phyloP scores from a whole-genome alignment of 2,888 invertebrate species.

The Chrysopilus asiliformis region DNA sequence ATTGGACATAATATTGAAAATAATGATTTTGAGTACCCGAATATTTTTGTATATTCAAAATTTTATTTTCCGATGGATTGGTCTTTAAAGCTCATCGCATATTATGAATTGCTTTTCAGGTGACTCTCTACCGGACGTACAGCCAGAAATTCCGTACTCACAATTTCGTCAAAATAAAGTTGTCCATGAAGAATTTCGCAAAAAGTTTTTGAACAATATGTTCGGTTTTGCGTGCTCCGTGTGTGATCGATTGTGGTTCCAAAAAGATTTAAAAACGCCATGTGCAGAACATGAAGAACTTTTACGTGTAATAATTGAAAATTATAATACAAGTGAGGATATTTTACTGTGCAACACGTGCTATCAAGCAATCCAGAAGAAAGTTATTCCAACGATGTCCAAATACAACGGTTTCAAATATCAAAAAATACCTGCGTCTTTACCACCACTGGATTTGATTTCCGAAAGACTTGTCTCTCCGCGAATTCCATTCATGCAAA shows the following conservation, averaged over 20 bases:
- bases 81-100: too few species aligned
- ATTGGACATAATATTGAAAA: too few species aligned
- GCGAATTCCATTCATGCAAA: constrained; percentile 15
- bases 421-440: constrained; percentile 10
- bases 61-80: too few species aligned
- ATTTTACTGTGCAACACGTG: constrained; percentile 4
- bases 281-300: background rate
- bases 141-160: too few species aligned
- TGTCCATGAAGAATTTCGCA: background rate
- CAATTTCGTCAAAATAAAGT: too few species aligned
- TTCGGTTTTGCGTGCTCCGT: background rate
- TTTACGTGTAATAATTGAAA: background rate
- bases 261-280: background rate
- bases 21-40: too few species aligned
- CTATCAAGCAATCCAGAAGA: constrained; percentile 1
- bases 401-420: constrained; percentile 8
- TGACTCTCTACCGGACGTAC: too few species aligned
- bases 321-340: constrained; percentile 1
- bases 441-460: constrained; percentile 16
- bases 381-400: constrained; percentile 4
- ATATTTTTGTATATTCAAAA: too few species aligned
- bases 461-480: constrained; percentile 16
- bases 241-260: background rate
- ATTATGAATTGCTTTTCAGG: too few species aligned
- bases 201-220: background rate